These are phyloP conservation scores for Dicrurus megarhynchus DNA, from an alignment of 2,113 vertebrate species.

Conservation along the genomic window DNA sequence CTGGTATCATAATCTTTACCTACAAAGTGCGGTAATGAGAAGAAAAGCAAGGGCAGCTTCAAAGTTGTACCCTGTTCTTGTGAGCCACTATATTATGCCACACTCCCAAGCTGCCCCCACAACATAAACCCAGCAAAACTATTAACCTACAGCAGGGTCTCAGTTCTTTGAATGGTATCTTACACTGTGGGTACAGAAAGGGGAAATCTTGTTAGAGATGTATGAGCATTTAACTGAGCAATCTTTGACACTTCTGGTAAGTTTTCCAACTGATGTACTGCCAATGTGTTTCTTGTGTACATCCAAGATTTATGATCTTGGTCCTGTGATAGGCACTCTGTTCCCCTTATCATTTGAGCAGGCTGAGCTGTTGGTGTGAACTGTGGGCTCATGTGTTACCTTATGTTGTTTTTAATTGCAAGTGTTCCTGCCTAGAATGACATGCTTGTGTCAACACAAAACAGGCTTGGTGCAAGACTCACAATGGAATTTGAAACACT, in stretches of 20 bases:
- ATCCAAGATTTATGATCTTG: neutral
- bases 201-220: neutral
- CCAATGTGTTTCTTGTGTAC: neutral
- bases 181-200: neutral
- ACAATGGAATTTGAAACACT: neutral
- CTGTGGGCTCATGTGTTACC: neutral
- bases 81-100: neutral
- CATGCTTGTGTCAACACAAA: neutral
- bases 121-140: neutral
- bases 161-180: neutral
- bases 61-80: neutral
- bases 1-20: neutral
- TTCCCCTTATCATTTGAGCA: neutral
- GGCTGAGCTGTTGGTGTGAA: neutral
- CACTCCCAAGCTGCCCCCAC: neutral
- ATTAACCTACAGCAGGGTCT: neutral
- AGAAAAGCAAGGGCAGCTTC: neutral
- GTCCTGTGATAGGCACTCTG: neutral
- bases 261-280: neutral
- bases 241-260: neutral
- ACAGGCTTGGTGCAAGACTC: neutral
- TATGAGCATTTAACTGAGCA: neutral
- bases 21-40: neutral
- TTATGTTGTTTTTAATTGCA: neutral
- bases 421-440: neutral